Evolutionary conservation across 2,888 invertebrate species (phyloP).

Genomic region (Adela reaumurella): DNA sequence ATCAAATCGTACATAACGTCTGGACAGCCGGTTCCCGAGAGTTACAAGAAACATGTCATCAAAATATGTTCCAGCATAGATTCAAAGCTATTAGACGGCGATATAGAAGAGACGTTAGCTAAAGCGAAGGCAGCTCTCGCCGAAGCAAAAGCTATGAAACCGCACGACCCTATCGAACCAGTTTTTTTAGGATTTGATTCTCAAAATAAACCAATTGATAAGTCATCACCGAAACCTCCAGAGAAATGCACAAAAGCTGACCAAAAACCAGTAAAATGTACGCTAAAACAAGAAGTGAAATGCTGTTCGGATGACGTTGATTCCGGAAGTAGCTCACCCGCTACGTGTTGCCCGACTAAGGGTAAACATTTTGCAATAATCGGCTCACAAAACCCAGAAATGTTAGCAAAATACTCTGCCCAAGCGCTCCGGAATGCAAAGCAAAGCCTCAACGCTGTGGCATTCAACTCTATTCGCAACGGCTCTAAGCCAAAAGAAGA

Average conservation of each 20-base stretch:
- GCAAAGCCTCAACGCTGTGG: conserved; percentile 37
- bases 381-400: conserved; percentile 28
- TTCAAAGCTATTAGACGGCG: conserved; percentile 26
- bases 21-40: conserved; percentile 37
- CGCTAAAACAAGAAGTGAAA: conserved; percentile 12
- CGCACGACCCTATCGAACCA: too few relatives aligned
- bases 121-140: neutral
- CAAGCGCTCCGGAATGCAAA: conserved; percentile 38
- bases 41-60: conserved; percentile 38
- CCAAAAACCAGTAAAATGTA: conserved; percentile 13
- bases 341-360: conserved; percentile 4
- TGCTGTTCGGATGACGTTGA: neutral
- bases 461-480: conserved; percentile 33
- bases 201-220: conserved; percentile 14
- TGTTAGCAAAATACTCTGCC: conserved; percentile 39
- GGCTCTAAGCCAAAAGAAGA: conserved; percentile 36
- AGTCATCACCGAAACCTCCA: neutral
- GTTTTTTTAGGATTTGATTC: too few relatives aligned
- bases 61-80: conserved; percentile 41
- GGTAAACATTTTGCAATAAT: conserved; percentile 20
- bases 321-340: neutral
- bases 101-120: neutral
- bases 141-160: neutral
- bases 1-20: conserved; percentile 41
- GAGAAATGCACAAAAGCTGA: neutral